These are phyloP conservation scores for Triops longicaudatus DNA, from an alignment of 1,140 invertebrate genomes.

Conservation along the genomic window DNA sequence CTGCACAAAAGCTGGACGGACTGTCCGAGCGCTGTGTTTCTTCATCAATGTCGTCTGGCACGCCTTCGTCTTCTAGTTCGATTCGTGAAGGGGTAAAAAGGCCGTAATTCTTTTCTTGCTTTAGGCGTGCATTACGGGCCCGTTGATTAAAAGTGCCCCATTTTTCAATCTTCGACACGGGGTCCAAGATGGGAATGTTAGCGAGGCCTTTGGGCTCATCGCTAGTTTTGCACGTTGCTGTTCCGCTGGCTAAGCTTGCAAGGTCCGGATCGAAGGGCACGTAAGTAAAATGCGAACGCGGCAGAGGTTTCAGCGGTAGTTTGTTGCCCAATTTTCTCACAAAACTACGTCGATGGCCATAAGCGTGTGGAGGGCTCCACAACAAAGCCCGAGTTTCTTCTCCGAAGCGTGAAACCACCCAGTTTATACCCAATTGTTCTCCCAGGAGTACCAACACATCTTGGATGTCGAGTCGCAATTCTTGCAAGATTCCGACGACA, in stretches of 20 bases:
- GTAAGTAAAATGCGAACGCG: conserved; percentile 20
- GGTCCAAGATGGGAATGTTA: conserved; percentile 23
- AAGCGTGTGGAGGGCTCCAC: conserved; percentile 4
- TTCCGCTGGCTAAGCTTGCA: not conserved
- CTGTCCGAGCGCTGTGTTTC: conserved; percentile 16
- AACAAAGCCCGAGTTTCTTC: conserved; percentile 15
- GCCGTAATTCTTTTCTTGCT: not conserved
- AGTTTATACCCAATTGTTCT: conserved; percentile 23
- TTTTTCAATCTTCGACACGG: conserved; percentile 19
- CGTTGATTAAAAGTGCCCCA: conserved; percentile 22
- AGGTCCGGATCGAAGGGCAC: not conserved
- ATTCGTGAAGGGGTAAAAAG: conserved; percentile 8
- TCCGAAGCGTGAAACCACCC: not conserved
- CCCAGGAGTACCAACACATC: conserved; percentile 24
- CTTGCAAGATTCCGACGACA: conserved; percentile 25
- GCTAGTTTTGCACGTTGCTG: not conserved
- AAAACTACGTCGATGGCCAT: conserved; percentile 22
- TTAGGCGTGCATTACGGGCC: not conserved
- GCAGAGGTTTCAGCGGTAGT: conserved; percentile 23
- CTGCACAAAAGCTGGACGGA: conserved; percentile 25
- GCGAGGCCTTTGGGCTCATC: conserved; percentile 21
- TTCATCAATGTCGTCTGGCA: conserved; percentile 20
- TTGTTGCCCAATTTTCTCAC: conserved; percentile 14
- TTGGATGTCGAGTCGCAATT: conserved; percentile 24
- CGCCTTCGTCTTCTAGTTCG: conserved; percentile 19